Evolutionary conservation across 2,888 invertebrate genomes (phyloP), one percentile per base, ranked within the genome.

Genomic region (Sthenelais limicola): DNA sequence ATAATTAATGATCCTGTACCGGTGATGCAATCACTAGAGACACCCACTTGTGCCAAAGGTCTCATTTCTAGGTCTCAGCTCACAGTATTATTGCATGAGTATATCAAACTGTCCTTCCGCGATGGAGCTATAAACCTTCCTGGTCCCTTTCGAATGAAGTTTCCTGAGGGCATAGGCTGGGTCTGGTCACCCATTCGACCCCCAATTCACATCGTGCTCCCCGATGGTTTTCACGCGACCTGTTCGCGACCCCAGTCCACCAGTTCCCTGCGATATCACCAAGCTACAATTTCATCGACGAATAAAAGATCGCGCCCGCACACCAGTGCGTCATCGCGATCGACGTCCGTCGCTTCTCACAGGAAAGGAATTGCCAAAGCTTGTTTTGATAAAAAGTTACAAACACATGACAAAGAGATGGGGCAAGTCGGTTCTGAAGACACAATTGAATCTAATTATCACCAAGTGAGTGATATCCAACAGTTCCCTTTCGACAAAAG

Each of bases 221-320:
- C 62, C n/a, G 62, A 62, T 24, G 38, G 62, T 26, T n/a, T n/a
- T n/a, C 7, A 12, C 32, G 2, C 62, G 5, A n/a, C 62, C n/a
- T 43, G 35, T 5, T 35, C 33, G n/a, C 62, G 62, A 12, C 38
- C 62, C 21, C 62, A 28, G 9, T 38, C 62, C 38, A 38, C 62
- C 9, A 35, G 26, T 1, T 9, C 15, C 21, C 38, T 38, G 38
- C 9, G 12, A 43, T 18, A 43, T 18, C 35, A n/a, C 62, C 2
- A 26, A 21, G 38, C 35, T 26, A 62, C 62, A 21, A 24, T 62
- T 1, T 62, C 62, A 2, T 62, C 62, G 38, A 24, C 18, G 4
- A 62, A 62, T 26, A 62, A 62, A 21, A 35, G 38, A 26, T 62
- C 62, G 15, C 62, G 62, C 62, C 62, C 62, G 21, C 62, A 62